A percentile compares a stretch with the other conserved stretches of the same genome.
Evolutionary conservation across 1,140 invertebrate species (phyloP).

Genomic region (Lordiphosa stackelbergi): DNA sequence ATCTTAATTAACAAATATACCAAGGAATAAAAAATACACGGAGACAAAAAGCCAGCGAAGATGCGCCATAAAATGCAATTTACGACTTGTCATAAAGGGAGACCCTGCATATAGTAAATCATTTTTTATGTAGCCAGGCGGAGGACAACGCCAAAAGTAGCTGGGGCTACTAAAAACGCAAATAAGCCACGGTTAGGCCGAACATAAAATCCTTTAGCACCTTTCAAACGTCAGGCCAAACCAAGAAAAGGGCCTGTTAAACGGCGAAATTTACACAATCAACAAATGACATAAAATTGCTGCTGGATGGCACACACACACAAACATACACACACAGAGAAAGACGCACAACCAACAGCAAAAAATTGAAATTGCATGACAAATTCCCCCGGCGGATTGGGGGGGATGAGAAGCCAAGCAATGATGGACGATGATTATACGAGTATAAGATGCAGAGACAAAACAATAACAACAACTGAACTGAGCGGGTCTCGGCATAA

Average conservation of each 20-base stretch:
- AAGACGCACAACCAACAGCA: conserved; percentile 5
- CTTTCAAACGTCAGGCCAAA: conserved; percentile 42
- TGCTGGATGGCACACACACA: conserved; percentile 43
- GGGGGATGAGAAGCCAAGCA: conserved; percentile 35
- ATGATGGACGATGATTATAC: conserved; percentile 70
- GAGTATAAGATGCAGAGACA: conserved; percentile 26
- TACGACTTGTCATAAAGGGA: conserved; percentile 74
- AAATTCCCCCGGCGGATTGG: conserved; percentile 53
- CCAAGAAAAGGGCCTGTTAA: conserved; percentile 38
- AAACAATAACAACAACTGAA: conserved; percentile 3
- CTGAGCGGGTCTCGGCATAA: conserved; percentile 9
- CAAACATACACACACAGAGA: conserved; percentile 1
- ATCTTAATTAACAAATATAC: conserved; percentile 75
- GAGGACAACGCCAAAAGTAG: conserved; percentile 5
- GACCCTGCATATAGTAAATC: conserved; percentile 71
- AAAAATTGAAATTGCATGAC: conserved; percentile 64
- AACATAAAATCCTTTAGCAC: conserved; percentile 74
- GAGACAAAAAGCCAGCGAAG: conserved; percentile 29
- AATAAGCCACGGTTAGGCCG: conserved; percentile 67
- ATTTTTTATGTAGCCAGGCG: conserved; percentile 66
- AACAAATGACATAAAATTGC: conserved; percentile 73
- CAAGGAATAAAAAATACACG: conserved; percentile 57
- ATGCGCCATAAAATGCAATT: conserved; percentile 74
- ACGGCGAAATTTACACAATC: conserved; percentile 71
- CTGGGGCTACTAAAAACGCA: conserved; percentile 60